Conservation (phyloP, 2,113 vertebrate species). For the Misgurnus anguillicaudatus region DNA sequence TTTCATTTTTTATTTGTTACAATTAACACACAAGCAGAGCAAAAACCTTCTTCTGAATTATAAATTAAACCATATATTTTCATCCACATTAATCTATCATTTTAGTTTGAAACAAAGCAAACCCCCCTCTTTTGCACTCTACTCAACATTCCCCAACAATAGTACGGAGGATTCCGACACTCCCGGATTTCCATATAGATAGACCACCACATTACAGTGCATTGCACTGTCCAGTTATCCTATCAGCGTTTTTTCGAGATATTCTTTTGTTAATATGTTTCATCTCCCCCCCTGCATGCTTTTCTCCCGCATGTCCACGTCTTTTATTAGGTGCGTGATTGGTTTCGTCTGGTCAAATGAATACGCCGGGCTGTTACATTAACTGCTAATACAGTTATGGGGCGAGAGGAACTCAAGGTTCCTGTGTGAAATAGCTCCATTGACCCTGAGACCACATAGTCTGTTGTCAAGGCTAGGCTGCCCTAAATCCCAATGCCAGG, state of each 20-base stretch:
- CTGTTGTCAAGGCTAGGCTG: conserved; percentile 43
- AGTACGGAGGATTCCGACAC: conserved; percentile 47
- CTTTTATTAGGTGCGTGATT: conserved; percentile 64
- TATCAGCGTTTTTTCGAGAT: conserved; percentile 71
- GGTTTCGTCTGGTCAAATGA: conserved; percentile 60
- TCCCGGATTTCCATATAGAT: conserved; percentile 81
- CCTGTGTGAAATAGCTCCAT: conserved; percentile 22
- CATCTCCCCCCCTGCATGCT: conserved; percentile 49
- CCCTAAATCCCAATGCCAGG: conserved; percentile 62
- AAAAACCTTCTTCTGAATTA: neutral
- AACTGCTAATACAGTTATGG: conserved; percentile 37
- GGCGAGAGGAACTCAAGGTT: conserved; percentile 35
- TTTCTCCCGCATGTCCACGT: conserved; percentile 27
- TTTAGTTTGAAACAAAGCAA: conserved; percentile 46
- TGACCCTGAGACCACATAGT: conserved; percentile 46
- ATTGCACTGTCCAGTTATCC: conserved; percentile 63
- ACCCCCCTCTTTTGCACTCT: conserved; percentile 23
- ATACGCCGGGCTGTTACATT: conserved; percentile 49
- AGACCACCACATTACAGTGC: conserved; percentile 70
- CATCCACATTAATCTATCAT: conserved; percentile 66
- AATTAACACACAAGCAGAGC: too few species aligned
- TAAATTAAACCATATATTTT: conserved; percentile 11
- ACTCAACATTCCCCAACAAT: conserved; percentile 47
- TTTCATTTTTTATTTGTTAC: too few species aligned
- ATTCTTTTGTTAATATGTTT: conserved; percentile 65